phyloP scores from a whole-genome alignment of 2,888 invertebrate genomes.

The Onthophagus sagittarius region DNA sequence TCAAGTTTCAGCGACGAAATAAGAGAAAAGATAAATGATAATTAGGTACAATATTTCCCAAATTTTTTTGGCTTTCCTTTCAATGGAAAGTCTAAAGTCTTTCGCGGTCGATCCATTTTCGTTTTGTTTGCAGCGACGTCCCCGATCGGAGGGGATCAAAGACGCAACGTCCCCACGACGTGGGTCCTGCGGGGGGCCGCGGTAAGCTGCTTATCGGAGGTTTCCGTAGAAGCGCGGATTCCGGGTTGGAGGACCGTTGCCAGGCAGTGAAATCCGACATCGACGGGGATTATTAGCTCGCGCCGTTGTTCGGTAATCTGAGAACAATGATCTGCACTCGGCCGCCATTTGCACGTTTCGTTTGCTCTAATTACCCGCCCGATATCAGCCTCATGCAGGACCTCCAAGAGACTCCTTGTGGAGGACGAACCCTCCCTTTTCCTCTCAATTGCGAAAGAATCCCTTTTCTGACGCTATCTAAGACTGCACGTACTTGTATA shows the following conservation, averaged over 20 bases:
- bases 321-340: constrained; percentile 29
- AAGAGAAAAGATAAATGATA: neutral
- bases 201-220: neutral
- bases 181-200: neutral
- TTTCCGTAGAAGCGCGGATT: neutral
- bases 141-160: neutral
- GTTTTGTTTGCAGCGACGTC: neutral
- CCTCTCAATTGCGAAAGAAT: neutral
- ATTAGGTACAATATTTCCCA: neutral
- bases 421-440: neutral
- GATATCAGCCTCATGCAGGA: neutral
- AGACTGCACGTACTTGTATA: neutral
- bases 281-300: constrained; percentile 42
- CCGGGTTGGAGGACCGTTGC: neutral
- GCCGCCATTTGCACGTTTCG: constrained; percentile 25
- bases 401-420: neutral
- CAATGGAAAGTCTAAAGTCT: neutral
- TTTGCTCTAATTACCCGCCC: constrained; percentile 26
- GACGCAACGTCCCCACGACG: neutral
- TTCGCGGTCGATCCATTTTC: neutral
- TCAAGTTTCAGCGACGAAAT: too few species aligned
- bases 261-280: constrained; percentile 37
- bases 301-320: constrained; percentile 31
- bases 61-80: neutral
- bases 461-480: neutral